A percentile compares a stretch with the other conserved stretches of the same genome.
Evolutionary conservation across 2,113 vertebrate species (phyloP).

Genomic region (Nycticebus coucang): DNA sequence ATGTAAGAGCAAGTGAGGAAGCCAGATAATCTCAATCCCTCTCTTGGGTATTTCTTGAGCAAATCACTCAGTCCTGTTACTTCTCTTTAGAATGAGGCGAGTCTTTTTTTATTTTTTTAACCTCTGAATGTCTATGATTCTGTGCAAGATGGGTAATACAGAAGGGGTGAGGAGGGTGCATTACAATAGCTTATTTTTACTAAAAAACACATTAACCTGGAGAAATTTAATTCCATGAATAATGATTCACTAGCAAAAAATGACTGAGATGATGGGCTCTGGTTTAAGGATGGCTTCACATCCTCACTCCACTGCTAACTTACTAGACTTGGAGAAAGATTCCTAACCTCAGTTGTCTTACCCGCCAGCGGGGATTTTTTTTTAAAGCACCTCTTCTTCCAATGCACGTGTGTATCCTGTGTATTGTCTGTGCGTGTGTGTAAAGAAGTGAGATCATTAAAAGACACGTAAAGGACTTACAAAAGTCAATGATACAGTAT

Average conservation of each 20-base stretch:
- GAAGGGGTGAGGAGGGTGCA: background rate
- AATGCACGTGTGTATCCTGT: too few relatives aligned
- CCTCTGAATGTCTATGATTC: background rate
- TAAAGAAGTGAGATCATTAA: background rate
- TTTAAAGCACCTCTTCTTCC: background rate
- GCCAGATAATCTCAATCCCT: background rate
- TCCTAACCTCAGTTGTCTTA: background rate
- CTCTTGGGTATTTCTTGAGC: background rate
- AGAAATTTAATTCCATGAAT: background rate
- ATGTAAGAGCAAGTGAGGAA: background rate
- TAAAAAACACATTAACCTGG: background rate
- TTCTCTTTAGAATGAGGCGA: background rate
- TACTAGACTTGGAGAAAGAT: background rate
- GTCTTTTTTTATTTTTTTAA: background rate
- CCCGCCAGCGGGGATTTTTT: background rate
- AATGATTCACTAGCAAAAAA: background rate
- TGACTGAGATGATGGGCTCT: background rate
- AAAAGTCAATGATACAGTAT: background rate
- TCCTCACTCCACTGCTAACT: background rate
- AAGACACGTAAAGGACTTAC: background rate
- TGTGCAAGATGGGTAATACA: background rate
- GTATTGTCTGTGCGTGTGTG: background rate
- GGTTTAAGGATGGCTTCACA: background rate
- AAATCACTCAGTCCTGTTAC: background rate
- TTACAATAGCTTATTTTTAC: background rate